Base-by-base conservation (phyloP, 2,797 vertebrate species). In the Tragopan temminckii region DNA sequence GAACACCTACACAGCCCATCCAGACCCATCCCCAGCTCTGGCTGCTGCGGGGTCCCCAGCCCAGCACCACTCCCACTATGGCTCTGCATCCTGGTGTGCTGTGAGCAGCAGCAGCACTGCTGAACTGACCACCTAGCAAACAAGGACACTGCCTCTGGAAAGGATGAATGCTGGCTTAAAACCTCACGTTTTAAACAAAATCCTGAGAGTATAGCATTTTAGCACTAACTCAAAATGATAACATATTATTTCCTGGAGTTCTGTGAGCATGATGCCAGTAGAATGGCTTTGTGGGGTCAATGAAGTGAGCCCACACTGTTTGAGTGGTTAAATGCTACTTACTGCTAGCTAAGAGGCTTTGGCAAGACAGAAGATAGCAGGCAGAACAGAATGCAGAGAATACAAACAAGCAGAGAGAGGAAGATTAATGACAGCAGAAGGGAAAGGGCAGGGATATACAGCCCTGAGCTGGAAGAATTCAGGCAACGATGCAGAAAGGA, bases 1-100 rank as follows among this genome's bases (percentile, higher is more conserved):
- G 1, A 1, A 20, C n/a, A 4, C 42, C 3, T 0, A 2, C 9
- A 3, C 2, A 20, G 66, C 69, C 46, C 70, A 14, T 46, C 27
- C 1, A 8, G 78, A 20, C 25, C 35, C 20, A 10, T 13, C 58
- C 27, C 6, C 36, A 25, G 4, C 1, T 6, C 2, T n/a, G 4
- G 21, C 8, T 80, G 68, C 82, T 8, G 5, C 7, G 2, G 40
- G 19, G 76, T 58, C 36, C 68, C 68, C 58, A 45, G 52, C 9
- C 29, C 40, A 14, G 24, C 25, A 38, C 45, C 59, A 25, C 0
- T 9, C 57, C 66, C 71, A 11, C 6, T 3, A 23, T 35, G 27
- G 36, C 13, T 79, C 86, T 8, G 9, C 50, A 53, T 31, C 50
- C 50, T 10, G 5, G 50, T 7, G 16, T 17, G 16, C 52, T 18